Percentiles rank a stretch among this genome's conserved stretches.
Conservation (phyloP, 2,797 vertebrate species). For the Alfaro cultratus region DNA sequence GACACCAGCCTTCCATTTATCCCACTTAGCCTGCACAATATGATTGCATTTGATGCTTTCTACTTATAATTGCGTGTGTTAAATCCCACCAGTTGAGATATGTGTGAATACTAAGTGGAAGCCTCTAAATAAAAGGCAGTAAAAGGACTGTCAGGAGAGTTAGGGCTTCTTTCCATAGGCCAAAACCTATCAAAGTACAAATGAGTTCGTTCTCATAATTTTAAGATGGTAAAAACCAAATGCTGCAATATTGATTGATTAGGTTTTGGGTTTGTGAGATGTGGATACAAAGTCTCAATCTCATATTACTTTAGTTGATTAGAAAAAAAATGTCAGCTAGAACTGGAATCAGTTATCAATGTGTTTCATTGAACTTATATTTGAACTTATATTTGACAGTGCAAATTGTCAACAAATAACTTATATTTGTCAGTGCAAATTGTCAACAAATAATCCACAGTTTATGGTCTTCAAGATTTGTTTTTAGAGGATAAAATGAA, state of each 20-base stretch:
- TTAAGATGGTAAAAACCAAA: neutral
- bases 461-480: no score
- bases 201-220: neutral
- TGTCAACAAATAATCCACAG: no score
- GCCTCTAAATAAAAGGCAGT: neutral
- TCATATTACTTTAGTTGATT: neutral
- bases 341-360: no score
- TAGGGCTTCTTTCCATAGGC: neutral
- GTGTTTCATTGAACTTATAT: no score
- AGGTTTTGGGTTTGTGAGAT: neutral
- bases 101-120: neutral
- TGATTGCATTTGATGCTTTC: neutral
- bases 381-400: no score
- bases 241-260: neutral
- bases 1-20: slow-evolving; percentile 10
- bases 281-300: no score
- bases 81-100: neutral
- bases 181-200: neutral
- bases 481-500: no score
- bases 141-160: neutral
- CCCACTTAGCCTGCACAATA: slow-evolving; percentile 18
- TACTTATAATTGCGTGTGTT: neutral
- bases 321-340: neutral
- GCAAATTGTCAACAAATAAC: no score
- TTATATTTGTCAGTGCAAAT: no score